Evolutionary conservation across 2,888 invertebrate genomes (phyloP).

Genomic region (Cheilosia pagana): DNA sequence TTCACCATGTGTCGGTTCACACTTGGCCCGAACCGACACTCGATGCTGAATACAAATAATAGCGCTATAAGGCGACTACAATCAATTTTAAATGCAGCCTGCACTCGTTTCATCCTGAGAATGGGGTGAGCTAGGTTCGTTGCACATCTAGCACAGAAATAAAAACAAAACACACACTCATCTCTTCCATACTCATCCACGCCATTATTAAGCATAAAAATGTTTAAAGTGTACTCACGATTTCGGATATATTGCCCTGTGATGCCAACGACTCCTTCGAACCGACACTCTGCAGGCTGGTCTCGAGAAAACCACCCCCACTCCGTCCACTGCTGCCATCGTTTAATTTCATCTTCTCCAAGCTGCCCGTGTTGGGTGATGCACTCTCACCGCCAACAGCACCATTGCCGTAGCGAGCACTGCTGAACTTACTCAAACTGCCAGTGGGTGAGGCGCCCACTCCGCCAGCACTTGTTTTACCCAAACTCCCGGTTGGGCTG

Average conservation of each 20-base stretch:
- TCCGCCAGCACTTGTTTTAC: constrained; percentile 78
- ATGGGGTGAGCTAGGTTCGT: background rate
- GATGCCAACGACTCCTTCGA: constrained; percentile 83
- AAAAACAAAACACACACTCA: constrained; percentile 13
- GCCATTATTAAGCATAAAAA: constrained; percentile 10
- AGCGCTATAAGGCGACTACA: constrained; percentile 10
- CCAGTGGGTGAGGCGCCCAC: constrained; percentile 83
- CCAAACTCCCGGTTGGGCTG: constrained; percentile 82
- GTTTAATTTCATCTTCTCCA: constrained; percentile 79
- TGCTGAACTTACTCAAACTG: constrained; percentile 79
- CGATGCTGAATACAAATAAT: constrained; percentile 11
- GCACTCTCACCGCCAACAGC: constrained; percentile 80
- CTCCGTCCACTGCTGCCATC: constrained; percentile 66
- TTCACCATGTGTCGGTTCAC: constrained; percentile 12
- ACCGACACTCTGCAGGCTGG: constrained; percentile 80
- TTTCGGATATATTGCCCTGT: constrained; percentile 83
- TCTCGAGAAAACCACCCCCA: constrained; percentile 66
- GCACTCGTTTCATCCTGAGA: background rate
- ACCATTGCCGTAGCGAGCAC: constrained; percentile 77
- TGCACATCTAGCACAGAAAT: background rate
- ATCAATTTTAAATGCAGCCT: constrained; percentile 35
- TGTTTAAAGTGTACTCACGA: constrained; percentile 76
- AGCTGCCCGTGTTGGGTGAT: constrained; percentile 79
- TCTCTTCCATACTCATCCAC: background rate
- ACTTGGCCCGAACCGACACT: constrained; percentile 1